A percentile compares a stretch with the other conserved stretches of the same genome.
Conservation (phyloP, 1,140 invertebrate species). For the Sarcophaga bullata region DNA sequence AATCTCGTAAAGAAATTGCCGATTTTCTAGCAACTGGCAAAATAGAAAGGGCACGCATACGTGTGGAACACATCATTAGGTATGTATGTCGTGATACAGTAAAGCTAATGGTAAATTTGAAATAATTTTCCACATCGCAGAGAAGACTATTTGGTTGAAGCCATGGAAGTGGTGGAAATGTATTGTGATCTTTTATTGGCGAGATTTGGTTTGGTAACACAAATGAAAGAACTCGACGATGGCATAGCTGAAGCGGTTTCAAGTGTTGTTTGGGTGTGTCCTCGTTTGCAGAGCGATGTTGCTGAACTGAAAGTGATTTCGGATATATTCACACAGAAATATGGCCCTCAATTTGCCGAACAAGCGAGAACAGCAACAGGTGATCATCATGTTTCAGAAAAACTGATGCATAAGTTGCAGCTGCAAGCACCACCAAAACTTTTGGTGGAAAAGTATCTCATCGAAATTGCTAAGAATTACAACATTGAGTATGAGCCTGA, state of each 20-base stretch:
- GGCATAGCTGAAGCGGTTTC: slow-evolving; percentile 96
- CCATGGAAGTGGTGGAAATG: slow-evolving; percentile 99
- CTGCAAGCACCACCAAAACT: slow-evolving; percentile 96
- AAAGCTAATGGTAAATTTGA: not conserved
- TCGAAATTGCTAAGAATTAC: slow-evolving; percentile 97
- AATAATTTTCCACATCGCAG: slow-evolving; percentile 64
- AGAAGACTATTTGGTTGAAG: slow-evolving; percentile 99
- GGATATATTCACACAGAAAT: slow-evolving; percentile 91
- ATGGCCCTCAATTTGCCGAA: slow-evolving; percentile 93
- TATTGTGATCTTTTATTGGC: slow-evolving; percentile 98
- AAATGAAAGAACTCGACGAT: slow-evolving; percentile 97
- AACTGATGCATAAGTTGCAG: slow-evolving; percentile 95
- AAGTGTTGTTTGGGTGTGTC: slow-evolving; percentile 96
- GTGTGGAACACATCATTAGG: slow-evolving; percentile 97
- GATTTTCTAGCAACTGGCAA: slow-evolving; percentile 93
- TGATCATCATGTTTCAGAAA: slow-evolving; percentile 81
- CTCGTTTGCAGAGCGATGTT: slow-evolving; percentile 84
- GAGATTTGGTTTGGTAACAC: slow-evolving; percentile 95
- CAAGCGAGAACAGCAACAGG: slow-evolving; percentile 86
- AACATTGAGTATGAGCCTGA: slow-evolving; percentile 93
- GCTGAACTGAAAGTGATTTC: slow-evolving; percentile 80
- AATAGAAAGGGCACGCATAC: slow-evolving; percentile 92
- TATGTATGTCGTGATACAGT: slow-evolving; percentile 50
- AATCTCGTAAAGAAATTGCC: slow-evolving; percentile 96
- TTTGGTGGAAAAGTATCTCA: slow-evolving; percentile 93